Conservation (phyloP, 2,797 vertebrate genomes). For the Danio tinwini region DNA sequence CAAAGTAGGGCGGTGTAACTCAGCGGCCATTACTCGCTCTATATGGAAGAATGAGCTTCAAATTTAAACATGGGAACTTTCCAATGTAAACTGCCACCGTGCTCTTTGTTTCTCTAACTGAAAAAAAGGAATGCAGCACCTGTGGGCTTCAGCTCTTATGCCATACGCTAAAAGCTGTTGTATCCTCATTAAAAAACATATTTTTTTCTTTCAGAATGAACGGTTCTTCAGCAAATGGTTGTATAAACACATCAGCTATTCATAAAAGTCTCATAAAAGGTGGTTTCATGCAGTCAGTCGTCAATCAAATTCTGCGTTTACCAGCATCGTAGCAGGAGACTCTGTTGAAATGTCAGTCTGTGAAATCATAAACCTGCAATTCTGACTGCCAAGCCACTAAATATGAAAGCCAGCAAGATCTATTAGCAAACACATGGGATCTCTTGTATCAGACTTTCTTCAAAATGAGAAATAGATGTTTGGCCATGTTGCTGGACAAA, state of each 20-base stretch:
- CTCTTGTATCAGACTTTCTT: background rate
- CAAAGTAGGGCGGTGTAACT: constrained; percentile 19
- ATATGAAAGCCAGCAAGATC: background rate
- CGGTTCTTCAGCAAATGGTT: background rate
- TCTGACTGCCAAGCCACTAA: constrained; percentile 5
- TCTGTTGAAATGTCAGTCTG: background rate
- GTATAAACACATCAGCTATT: background rate
- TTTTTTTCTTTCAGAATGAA: background rate
- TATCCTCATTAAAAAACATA: constrained; percentile 1
- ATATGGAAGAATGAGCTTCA: background rate
- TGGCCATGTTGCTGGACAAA: too few relatives aligned
- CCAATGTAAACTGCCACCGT: constrained; percentile 1
- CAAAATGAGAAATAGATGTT: background rate
- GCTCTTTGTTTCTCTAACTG: background rate
- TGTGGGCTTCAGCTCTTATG: background rate
- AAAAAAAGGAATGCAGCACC: background rate
- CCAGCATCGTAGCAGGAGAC: background rate
- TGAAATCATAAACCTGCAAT: background rate
- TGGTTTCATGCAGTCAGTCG: background rate
- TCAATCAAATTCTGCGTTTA: background rate
- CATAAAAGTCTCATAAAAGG: background rate
- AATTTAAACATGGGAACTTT: constrained; percentile 13
- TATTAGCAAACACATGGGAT: background rate
- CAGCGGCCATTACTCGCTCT: background rate
- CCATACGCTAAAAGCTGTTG: background rate